Evolutionary conservation across 1,140 invertebrate species (phyloP).

Genomic region (Dreissena polymorpha): DNA sequence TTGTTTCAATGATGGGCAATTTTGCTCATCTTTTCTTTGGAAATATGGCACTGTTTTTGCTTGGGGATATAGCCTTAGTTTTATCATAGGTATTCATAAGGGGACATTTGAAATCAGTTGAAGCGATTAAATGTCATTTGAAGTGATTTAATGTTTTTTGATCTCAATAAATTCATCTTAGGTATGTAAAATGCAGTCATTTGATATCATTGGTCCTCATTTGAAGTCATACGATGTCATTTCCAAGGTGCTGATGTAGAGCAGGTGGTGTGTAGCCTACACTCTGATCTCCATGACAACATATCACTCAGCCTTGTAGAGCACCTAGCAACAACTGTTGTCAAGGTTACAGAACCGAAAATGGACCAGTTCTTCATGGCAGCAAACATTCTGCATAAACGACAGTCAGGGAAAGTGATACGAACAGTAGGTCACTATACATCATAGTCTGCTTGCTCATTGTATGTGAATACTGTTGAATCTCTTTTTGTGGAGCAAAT

Average conservation of each 20-base stretch:
- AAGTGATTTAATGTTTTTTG: no score
- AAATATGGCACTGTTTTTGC: no score
- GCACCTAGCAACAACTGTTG: slow-evolving; percentile 43
- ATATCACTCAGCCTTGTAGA: slow-evolving; percentile 23
- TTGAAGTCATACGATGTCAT: no score
- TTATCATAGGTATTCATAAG: no score
- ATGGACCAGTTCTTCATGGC: slow-evolving; percentile 22
- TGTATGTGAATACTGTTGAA: background rate
- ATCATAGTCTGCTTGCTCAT: background rate
- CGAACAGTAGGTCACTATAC: slow-evolving; percentile 24
- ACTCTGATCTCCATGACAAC: slow-evolving; percentile 55
- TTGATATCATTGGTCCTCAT: no score
- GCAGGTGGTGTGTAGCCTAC: slow-evolving; percentile 45
- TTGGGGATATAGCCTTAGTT: no score
- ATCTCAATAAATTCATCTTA: no score
- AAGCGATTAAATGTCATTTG: no score
- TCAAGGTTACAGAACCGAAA: slow-evolving; percentile 34
- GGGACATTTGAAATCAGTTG: no score
- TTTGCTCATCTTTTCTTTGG: no score
- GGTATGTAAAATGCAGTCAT: no score
- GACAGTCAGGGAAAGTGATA: slow-evolving; percentile 50
- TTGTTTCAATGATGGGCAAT: no score
- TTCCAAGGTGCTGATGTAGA: slow-evolving; percentile 37
- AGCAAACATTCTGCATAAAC: slow-evolving; percentile 40
- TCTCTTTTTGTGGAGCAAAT: background rate